Evolutionary conservation across 1,140 invertebrate genomes (phyloP).

Genomic region (Chelonus insularis): DNA sequence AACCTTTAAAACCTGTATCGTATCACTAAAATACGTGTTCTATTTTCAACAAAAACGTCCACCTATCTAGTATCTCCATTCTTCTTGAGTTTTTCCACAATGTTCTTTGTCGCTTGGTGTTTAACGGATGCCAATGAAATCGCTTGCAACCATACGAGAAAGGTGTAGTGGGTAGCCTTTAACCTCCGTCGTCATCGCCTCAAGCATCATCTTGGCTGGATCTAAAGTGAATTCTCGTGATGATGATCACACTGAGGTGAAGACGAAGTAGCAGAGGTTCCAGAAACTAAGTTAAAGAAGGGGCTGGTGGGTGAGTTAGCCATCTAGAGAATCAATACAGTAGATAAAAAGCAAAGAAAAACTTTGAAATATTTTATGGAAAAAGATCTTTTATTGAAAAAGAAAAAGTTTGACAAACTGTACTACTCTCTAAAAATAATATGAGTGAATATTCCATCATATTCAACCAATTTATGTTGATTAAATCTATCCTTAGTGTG

Average conservation of each 20-base stretch:
- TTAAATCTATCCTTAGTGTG: too few relatives aligned
- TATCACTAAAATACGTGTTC: not conserved
- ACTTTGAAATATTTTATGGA: not conserved
- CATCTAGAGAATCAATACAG: constrained; percentile 18
- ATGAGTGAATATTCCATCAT: too few relatives aligned
- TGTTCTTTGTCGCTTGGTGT: constrained; percentile 17
- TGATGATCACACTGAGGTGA: not conserved
- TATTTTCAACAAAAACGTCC: not conserved
- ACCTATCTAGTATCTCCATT: not conserved
- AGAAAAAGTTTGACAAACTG: too few relatives aligned
- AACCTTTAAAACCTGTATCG: not conserved
- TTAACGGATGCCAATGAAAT: constrained; percentile 10
- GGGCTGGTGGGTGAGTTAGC: not conserved
- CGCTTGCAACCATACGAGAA: not conserved
- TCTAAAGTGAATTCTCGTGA: constrained; percentile 5
- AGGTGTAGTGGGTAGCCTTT: constrained; percentile 21
- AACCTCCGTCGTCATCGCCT: constrained; percentile 14
- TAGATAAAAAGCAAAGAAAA: not conserved
- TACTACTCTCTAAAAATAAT: too few relatives aligned
- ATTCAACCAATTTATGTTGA: too few relatives aligned
- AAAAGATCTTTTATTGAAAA: constrained; percentile 2
- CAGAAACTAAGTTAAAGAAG: not conserved
- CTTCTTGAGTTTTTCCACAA: not conserved
- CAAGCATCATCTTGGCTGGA: not conserved
- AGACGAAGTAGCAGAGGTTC: constrained; percentile 3